Conservation (phyloP, 1,140 invertebrate genomes). For the Melanaphis sacchari region DNA sequence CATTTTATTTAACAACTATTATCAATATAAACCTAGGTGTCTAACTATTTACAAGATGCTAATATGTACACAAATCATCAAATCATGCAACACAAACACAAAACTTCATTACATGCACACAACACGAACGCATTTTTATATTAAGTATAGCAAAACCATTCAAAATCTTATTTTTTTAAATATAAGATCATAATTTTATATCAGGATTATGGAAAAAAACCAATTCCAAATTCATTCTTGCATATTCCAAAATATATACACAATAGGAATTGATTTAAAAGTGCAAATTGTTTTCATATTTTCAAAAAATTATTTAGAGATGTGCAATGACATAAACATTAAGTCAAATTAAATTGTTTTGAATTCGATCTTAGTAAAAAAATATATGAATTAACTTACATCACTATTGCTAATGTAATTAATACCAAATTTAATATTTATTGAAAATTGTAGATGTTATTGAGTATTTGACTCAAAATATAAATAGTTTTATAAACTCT, state of each 20-base stretch:
- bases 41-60: constrained; percentile 26
- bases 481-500: neutral
- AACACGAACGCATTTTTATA: neutral
- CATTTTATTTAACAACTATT: neutral
- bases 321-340: constrained; percentile 40
- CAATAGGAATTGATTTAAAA: neutral
- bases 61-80: constrained; percentile 44
- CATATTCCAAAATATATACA: constrained; percentile 32
- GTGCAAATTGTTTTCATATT: neutral
- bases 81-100: constrained; percentile 55
- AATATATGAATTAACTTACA: neutral
- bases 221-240: neutral
- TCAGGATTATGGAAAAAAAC: neutral
- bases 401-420: neutral
- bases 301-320: constrained; percentile 17
- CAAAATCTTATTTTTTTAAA: neutral
- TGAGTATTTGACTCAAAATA: neutral
- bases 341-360: neutral
- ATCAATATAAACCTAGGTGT: neutral
- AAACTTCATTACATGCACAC: constrained; percentile 37
- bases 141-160: constrained; percentile 37
- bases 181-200: neutral
- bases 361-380: neutral
- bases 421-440: neutral
- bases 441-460: neutral